Percentiles rank a stretch among this genome's conserved stretches.
Evolutionary conservation across 2,888 invertebrate species (phyloP).

Genomic region (Caradrina clavipalpis): DNA sequence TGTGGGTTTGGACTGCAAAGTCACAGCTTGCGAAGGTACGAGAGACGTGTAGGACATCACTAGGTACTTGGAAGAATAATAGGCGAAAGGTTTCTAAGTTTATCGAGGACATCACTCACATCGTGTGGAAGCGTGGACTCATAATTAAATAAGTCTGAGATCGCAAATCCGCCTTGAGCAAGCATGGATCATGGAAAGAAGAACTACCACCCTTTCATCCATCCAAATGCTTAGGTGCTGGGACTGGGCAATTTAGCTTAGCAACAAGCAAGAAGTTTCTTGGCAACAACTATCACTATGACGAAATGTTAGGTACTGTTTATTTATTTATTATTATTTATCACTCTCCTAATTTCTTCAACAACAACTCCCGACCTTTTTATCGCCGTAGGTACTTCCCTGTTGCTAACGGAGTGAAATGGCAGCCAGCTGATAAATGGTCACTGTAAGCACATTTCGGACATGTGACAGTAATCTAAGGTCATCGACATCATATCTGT

Average conservation of each 20-base stretch:
- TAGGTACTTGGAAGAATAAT: background rate
- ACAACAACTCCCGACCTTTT: constrained; percentile 28
- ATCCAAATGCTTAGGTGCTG: background rate
- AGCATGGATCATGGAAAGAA: background rate
- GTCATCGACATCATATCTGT: constrained; percentile 57
- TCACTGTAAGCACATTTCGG: constrained; percentile 48
- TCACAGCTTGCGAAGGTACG: background rate
- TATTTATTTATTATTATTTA: constrained; percentile 31
- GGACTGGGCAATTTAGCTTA: background rate
- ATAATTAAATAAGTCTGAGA: too few relatives aligned
- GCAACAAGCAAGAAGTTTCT: too few relatives aligned
- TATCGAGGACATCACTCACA: too few relatives aligned
- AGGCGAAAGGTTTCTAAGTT: background rate
- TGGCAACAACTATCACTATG: background rate
- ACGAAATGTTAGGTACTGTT: background rate
- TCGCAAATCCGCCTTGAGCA: too few relatives aligned
- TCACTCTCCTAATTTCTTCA: constrained; percentile 19
- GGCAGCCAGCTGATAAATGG: constrained; percentile 48
- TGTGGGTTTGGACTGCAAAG: background rate
- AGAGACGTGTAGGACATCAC: background rate
- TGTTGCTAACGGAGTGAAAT: constrained; percentile 32
- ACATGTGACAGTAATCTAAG: constrained; percentile 53
- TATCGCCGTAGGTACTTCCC: constrained; percentile 45
- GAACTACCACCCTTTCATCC: background rate
- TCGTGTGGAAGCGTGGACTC: too few relatives aligned